Conservation (phyloP, 1,140 invertebrate species). For the Nebria ingens region DNA sequence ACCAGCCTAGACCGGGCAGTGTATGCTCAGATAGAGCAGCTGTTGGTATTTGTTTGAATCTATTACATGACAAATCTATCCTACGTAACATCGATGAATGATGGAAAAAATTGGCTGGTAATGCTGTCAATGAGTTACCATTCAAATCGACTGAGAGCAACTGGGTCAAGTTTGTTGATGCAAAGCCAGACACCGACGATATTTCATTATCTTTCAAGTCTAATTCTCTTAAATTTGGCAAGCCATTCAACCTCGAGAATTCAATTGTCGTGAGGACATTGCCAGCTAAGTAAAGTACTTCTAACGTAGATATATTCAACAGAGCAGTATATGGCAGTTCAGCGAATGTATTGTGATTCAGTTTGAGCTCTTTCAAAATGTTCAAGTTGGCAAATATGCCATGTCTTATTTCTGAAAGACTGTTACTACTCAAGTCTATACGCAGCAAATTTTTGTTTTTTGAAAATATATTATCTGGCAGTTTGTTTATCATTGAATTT, state of each 20-base stretch:
- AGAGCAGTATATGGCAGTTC: slow-evolving; percentile 69
- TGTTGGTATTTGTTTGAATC: slow-evolving; percentile 70
- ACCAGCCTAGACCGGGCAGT: slow-evolving; percentile 55
- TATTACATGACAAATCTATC: slow-evolving; percentile 71
- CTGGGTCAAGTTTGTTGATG: slow-evolving; percentile 59
- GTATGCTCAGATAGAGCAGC: slow-evolving; percentile 64
- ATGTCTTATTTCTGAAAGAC: slow-evolving; percentile 49
- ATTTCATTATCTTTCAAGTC: slow-evolving; percentile 67
- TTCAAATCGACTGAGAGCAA: slow-evolving; percentile 62
- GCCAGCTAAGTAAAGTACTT: slow-evolving; percentile 56
- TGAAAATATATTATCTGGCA: slow-evolving; percentile 58
- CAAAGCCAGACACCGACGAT: slow-evolving; percentile 64
- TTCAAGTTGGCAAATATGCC: slow-evolving; percentile 56
- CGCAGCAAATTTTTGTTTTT: slow-evolving; percentile 62
- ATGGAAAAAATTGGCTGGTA: slow-evolving; percentile 72
- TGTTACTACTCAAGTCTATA: slow-evolving; percentile 62
- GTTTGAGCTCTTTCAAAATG: slow-evolving; percentile 61
- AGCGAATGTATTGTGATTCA: slow-evolving; percentile 60
- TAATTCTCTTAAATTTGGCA: slow-evolving; percentile 61
- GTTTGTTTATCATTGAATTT: slow-evolving; percentile 49
- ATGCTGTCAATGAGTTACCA: slow-evolving; percentile 58
- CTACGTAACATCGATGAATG: slow-evolving; percentile 56
- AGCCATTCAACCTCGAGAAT: slow-evolving; percentile 59
- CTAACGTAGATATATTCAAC: slow-evolving; percentile 58
- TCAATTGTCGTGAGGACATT: slow-evolving; percentile 65